phyloP scores from a whole-genome alignment of 1,140 invertebrate genomes.

The Cyclina sinensis region DNA sequence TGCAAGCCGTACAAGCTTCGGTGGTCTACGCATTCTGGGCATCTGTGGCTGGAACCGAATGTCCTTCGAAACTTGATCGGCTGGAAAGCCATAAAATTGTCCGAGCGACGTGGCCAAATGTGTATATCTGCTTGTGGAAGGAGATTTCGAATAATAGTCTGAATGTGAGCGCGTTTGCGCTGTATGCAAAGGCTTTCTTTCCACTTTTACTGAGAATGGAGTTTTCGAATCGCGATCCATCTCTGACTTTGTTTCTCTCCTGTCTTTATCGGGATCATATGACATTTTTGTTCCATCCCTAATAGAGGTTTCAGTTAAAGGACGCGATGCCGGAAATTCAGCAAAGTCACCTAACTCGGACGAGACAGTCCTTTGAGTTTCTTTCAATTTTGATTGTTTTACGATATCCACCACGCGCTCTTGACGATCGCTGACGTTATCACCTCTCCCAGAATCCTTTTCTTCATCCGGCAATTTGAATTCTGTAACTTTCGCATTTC shows the following conservation, averaged over 20 bases:
- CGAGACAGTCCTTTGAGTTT: neutral
- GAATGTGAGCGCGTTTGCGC: conserved; percentile 63
- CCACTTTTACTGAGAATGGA: conserved; percentile 59
- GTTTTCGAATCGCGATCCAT: conserved; percentile 44
- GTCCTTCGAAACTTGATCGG: conserved; percentile 11
- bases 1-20: conserved; percentile 58
- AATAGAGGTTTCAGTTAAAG: conserved; percentile 49
- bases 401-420: conserved; percentile 62
- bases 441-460: conserved; percentile 47
- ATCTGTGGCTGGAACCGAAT: conserved; percentile 4
- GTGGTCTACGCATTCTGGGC: conserved; percentile 44
- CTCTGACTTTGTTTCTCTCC: conserved; percentile 31
- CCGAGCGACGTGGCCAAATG: conserved; percentile 39
- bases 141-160: conserved; percentile 63
- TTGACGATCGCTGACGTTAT: neutral
- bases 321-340: conserved; percentile 39
- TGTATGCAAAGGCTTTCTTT: conserved; percentile 60
- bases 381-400: conserved; percentile 62
- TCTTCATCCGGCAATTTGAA: conserved; percentile 44
- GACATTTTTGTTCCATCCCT: conserved; percentile 57
- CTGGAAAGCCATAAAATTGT: conserved; percentile 36
- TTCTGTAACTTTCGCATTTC: conserved; percentile 55
- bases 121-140: conserved; percentile 32
- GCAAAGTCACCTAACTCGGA: conserved; percentile 30
- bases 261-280: conserved; percentile 35